phyloP scores from a whole-genome alignment of 2,113 vertebrate species.

The Ploceus nigricollis region DNA sequence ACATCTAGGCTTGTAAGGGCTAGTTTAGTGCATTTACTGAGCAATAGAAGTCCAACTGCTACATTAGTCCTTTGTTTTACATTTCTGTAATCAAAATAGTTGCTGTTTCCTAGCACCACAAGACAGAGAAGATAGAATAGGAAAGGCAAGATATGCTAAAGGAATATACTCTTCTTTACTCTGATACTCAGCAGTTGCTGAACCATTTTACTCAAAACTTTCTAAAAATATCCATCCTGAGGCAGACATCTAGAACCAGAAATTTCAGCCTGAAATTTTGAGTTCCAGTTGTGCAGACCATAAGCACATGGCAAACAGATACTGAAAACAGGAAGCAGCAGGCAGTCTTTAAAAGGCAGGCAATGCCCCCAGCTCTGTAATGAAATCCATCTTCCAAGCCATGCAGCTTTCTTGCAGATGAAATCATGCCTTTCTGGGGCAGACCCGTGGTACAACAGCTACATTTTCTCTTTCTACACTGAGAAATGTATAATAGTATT shows the following conservation, averaged over 20 bases:
- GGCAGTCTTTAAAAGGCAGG: neutral
- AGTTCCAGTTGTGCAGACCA: neutral
- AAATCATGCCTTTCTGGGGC: neutral
- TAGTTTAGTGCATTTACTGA: neutral
- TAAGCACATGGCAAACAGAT: neutral
- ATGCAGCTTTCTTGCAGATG: neutral
- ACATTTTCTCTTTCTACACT: neutral
- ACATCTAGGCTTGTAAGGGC: neutral
- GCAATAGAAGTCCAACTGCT: neutral
- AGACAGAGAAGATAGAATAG: neutral
- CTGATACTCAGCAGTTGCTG: neutral
- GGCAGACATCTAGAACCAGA: neutral
- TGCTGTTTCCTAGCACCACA: neutral
- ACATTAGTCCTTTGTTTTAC: neutral
- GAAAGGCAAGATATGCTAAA: neutral
- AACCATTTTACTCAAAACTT: neutral
- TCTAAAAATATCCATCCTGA: neutral
- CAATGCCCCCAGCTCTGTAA: constrained; percentile 1
- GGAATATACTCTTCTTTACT: neutral
- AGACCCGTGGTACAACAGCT: neutral
- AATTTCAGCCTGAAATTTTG: neutral
- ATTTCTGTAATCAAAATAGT: neutral
- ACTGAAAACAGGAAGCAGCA: neutral
- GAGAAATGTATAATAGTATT: neutral
- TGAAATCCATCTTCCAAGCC: neutral